phyloP scores from a whole-genome alignment of 1,140 invertebrate genomes.

The Anadara kagoshimensis region DNA sequence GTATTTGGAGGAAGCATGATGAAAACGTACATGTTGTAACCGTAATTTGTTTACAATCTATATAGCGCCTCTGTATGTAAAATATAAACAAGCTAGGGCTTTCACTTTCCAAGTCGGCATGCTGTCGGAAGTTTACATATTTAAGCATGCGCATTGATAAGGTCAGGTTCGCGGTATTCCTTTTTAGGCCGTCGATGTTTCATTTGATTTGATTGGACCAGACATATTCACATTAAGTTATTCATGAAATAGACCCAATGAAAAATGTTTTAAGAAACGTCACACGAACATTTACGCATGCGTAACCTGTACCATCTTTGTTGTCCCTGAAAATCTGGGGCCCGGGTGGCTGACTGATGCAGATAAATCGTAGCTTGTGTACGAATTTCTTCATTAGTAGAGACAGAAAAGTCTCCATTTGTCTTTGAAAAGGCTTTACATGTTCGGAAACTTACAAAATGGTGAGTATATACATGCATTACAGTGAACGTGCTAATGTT shows the following conservation, averaged over 20 bases:
- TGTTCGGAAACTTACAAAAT: too few relatives aligned
- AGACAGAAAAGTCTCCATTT: too few relatives aligned
- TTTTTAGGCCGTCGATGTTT: constrained; percentile 30
- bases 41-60: too few relatives aligned
- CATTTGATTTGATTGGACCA: constrained; percentile 38
- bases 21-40: too few relatives aligned
- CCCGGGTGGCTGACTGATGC: constrained; percentile 24
- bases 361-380: neutral
- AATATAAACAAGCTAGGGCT: too few relatives aligned
- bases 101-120: neutral
- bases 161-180: constrained; percentile 15
- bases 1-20: too few relatives aligned
- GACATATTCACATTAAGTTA: neutral
- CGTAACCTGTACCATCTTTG: constrained; percentile 38
- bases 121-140: constrained; percentile 53
- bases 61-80: too few relatives aligned
- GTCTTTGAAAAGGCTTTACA: too few relatives aligned
- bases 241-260: constrained; percentile 40
- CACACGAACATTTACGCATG: constrained; percentile 37
- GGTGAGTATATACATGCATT: too few relatives aligned
- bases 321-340: constrained; percentile 56
- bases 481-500: too few relatives aligned
- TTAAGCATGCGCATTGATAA: constrained; percentile 30
- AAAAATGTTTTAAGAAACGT: constrained; percentile 15
- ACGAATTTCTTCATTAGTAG: too few relatives aligned